Conservation (phyloP, 2,888 invertebrate genomes). For the Suillia variegata region DNA sequence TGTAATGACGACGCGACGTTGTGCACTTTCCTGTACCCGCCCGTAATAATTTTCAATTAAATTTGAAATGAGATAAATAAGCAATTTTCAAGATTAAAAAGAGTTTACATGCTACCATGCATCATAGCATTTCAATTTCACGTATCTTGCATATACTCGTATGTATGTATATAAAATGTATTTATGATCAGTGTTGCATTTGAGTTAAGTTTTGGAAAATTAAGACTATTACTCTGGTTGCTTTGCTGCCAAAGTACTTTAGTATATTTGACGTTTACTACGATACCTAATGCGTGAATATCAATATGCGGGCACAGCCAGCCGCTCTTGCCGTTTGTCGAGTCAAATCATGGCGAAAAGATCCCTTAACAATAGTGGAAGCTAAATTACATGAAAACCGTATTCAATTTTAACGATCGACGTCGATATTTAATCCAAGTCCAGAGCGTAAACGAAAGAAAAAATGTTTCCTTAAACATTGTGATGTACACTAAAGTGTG, state of each 20-base stretch:
- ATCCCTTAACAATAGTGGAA: constrained; percentile 15
- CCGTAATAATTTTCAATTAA: constrained; percentile 24
- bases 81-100: constrained; percentile 7
- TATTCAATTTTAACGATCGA: not conserved
- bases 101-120: not conserved
- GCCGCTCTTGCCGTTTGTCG: not conserved
- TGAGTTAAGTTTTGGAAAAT: not conserved
- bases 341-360: constrained; percentile 9
- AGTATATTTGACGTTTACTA: not conserved
- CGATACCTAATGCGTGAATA: not conserved
- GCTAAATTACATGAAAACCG: constrained; percentile 11
- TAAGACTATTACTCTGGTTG: not conserved
- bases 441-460: no score
- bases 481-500: not conserved
- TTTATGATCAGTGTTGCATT: no score
- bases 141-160: not conserved
- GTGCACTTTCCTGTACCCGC: not conserved
- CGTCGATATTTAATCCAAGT: constrained; percentile 12
- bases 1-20: no score
- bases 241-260: constrained; percentile 3
- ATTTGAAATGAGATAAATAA: constrained; percentile 17
- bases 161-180: not conserved
- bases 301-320: not conserved
- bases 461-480: not conserved
- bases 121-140: not conserved